Evolutionary conservation across 2,797 vertebrate genomes (phyloP), one percentile per base, ranked within the genome.

Genomic region (Acipenser oxyrinchus): DNA sequence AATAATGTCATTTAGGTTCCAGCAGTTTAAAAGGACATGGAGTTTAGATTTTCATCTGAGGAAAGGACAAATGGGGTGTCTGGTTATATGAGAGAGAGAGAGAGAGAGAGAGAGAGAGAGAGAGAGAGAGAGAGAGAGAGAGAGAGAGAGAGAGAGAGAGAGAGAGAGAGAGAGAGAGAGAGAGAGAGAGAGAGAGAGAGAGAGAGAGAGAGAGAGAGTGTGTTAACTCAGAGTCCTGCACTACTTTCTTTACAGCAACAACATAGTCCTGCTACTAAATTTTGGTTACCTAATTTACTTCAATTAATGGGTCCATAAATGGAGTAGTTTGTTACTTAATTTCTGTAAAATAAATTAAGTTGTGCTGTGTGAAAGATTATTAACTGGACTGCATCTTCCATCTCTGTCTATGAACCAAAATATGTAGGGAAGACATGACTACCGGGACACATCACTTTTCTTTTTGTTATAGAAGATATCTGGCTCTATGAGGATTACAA

Each of bases 1-100:
- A 92, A 88, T 87, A 84, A 86, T 86, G 83, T 86, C 85, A 85
- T 82, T 84, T 83, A 82, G 85, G 82, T 90, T 87, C 89, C 89
- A 86, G 89, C 82, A 88, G 88, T 93, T 94, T 83, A 88, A 90
- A 93, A 90, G 77, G 81, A 77, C 55, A 58, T 80, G 77, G 66
- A 72, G 79, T 86, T 83, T 89, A 84, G 84, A 77, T 86, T 89
- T 86, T 86, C 79, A 86, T 81, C 79, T 72, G 80, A 74, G 74
- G 71, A 68, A 67, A 65, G 68, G 67, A 74, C 23, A 37, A 37
- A 37, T 4, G 5, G 37, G 3, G 37, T 37, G 3, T 37, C 37
- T 37, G 37, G 37, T 37, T 37, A 4, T 63, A 4, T 62, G 53
- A 68, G 50, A 63, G 62, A 67, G 51, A 23, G 49, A 49, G 71